These are phyloP conservation scores for Lypha dubia DNA, from an alignment of 2,888 invertebrate species.

Conservation along the genomic window DNA sequence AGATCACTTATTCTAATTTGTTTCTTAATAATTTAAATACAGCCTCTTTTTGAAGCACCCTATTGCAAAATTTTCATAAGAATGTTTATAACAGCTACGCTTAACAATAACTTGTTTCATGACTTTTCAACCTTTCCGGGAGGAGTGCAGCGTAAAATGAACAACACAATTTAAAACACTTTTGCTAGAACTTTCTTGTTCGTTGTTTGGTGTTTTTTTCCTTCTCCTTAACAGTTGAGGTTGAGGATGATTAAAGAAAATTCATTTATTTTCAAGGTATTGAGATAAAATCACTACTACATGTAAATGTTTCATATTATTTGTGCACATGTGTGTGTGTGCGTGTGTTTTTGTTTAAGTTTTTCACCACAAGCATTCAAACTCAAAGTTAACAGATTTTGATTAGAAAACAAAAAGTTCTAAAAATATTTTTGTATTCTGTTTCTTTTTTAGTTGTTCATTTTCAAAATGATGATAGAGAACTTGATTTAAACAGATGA, in stretches of 20 bases:
- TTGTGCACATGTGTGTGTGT: neutral
- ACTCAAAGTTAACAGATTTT: slow-evolving; percentile 51
- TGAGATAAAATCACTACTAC: slow-evolving; percentile 2
- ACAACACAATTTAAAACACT: slow-evolving; percentile 35
- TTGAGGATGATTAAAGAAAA: slow-evolving; percentile 48
- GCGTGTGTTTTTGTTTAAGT: neutral
- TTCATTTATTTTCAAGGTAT: slow-evolving; percentile 56
- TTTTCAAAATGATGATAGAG: neutral
- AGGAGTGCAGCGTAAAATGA: slow-evolving; percentile 22
- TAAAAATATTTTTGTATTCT: neutral
- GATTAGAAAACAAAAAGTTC: slow-evolving; percentile 48
- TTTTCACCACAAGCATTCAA: neutral
- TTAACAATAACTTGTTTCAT: slow-evolving; percentile 27
- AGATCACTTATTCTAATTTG: neutral
- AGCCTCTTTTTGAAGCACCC: neutral
- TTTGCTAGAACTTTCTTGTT: slow-evolving; percentile 36
- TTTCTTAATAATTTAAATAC: no score
- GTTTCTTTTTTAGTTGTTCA: neutral
- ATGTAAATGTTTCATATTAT: slow-evolving; percentile 3
- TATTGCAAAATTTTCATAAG: neutral
- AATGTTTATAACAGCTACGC: slow-evolving; percentile 27
- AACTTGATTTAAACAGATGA: slow-evolving; percentile 42
- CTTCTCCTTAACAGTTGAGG: neutral
- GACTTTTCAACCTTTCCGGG: neutral
- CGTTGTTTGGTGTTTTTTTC: neutral